phyloP scores from a whole-genome alignment of 2,113 vertebrate species.

The Chaetodon trifascialis region DNA sequence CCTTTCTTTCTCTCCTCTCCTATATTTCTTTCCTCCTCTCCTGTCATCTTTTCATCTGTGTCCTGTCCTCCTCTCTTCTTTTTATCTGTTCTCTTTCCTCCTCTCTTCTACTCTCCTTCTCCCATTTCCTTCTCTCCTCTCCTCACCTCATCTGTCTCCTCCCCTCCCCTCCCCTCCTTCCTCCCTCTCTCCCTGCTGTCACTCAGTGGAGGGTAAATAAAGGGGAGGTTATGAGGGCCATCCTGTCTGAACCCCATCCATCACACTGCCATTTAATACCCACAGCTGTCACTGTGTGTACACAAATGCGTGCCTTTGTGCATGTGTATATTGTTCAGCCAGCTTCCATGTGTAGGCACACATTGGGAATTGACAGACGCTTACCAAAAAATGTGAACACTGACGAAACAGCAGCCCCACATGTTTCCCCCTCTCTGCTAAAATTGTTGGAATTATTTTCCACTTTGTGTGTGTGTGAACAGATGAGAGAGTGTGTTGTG shows the following conservation, averaged over 20 bases:
- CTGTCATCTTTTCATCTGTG: too few species aligned
- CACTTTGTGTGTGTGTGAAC: background rate
- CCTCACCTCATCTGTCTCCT: fast-evolving
- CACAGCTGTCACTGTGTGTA: conserved; percentile 79
- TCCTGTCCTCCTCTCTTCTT: background rate
- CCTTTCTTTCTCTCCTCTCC: too few species aligned
- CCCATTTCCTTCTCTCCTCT: background rate
- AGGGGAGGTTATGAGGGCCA: conserved; percentile 79
- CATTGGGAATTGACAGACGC: conserved; percentile 38
- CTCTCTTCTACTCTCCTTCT: background rate
- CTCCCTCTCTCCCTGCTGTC: conserved; percentile 52
- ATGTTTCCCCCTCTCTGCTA: conserved; percentile 18
- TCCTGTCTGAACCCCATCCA: conserved; percentile 80
- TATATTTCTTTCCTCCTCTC: too few species aligned
- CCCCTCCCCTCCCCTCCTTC: background rate
- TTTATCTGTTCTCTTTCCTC: background rate
- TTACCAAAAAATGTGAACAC: conserved; percentile 46
- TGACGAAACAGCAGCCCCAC: conserved; percentile 16
- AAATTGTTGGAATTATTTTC: conserved; percentile 33
- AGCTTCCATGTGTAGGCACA: background rate
- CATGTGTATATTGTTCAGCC: conserved; percentile 15
- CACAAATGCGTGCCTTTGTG: conserved; percentile 30
- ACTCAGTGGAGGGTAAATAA: conserved; percentile 81
- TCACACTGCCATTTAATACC: conserved; percentile 82
- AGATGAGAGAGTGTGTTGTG: background rate